Evolutionary conservation across 2,113 vertebrate genomes (phyloP).

Genomic region (Xiphophorus couchianus): DNA sequence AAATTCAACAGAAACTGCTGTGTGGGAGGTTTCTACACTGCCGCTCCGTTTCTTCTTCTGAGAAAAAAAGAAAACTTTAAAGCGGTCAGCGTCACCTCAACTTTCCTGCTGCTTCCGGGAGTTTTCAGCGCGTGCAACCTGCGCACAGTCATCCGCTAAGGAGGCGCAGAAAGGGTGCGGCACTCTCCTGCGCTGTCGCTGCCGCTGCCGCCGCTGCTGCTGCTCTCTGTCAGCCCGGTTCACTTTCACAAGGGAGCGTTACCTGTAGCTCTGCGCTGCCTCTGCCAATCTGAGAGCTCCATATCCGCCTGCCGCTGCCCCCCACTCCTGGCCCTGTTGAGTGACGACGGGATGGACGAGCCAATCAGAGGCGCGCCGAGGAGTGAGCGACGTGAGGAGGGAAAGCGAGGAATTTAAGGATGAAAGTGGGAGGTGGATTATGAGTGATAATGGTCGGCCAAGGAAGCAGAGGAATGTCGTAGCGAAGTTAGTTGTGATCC

Average conservation of each 20-base stretch:
- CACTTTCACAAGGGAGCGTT: background rate
- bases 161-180: slow-evolving; percentile 53
- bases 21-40: background rate
- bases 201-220: too few species aligned
- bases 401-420: background rate
- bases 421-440: background rate
- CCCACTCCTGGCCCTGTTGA: background rate
- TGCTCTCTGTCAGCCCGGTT: background rate
- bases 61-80: slow-evolving; percentile 9
- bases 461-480: slow-evolving; percentile 3
- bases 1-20: background rate
- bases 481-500: background rate
- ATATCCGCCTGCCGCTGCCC: slow-evolving; percentile 8
- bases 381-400: slow-evolving; percentile 13
- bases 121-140: slow-evolving; percentile 36
- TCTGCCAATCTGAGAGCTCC: slow-evolving; percentile 29
- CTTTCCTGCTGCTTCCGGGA: slow-evolving; percentile 23
- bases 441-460: background rate
- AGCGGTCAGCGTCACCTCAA: slow-evolving; percentile 20
- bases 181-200: background rate
- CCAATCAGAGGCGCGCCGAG: slow-evolving; percentile 28
- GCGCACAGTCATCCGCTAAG: slow-evolving; percentile 16
- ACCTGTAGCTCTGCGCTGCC: background rate
- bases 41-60: background rate
- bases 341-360: background rate